Base-by-base conservation (phyloP, 1,140 invertebrate genomes). In the Microvelia longipes region DNA sequence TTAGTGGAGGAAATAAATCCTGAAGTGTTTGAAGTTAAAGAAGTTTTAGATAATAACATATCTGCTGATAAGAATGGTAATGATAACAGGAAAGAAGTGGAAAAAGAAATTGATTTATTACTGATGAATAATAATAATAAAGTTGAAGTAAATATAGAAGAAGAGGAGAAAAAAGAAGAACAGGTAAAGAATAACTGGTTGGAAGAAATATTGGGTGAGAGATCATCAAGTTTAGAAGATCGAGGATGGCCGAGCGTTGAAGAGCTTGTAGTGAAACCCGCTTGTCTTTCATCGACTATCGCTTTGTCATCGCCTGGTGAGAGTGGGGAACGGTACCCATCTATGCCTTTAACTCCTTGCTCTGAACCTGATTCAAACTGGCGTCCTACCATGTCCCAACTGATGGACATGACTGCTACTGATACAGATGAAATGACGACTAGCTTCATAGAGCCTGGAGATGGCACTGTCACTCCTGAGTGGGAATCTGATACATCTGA, bases 401-500 rank as follows among this genome's bases (percentile, higher is more conserved):
- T 74, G 29, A 62, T 74, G 66, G 73, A 72, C 66, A 69, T 70
- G 25, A 67, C 69, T 26, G 61, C 69, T 61, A 66, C 68, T 14
- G 67, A 72, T 2, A 73, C 75, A 29, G 71, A 74, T 30, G 70
- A 72, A 70, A 76, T 77, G 76, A 75, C 76, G 1, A 77, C 75
- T 13, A 76, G 75, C 1, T 77, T 77, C 68, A 77, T 76, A 28
- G 74, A 74, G 27, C 71, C 67, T 69, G 74, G 73, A 60, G 73
- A 69, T 29, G 73, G 74, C 19, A 68, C 70, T 19, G 75, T 77
- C 71, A 77, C 76, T n/a, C 79, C 77, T 24, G 78, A 77, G 63
- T 79, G 77, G 77, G 78, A 78, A 66, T 78, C 75, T 71, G 77
- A 78, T 66, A 77, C 74, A 2, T 76, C 77, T 27, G 72, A 81